phyloP scores from a whole-genome alignment of 2,888 invertebrate species.

The Serripes groenlandicus region DNA sequence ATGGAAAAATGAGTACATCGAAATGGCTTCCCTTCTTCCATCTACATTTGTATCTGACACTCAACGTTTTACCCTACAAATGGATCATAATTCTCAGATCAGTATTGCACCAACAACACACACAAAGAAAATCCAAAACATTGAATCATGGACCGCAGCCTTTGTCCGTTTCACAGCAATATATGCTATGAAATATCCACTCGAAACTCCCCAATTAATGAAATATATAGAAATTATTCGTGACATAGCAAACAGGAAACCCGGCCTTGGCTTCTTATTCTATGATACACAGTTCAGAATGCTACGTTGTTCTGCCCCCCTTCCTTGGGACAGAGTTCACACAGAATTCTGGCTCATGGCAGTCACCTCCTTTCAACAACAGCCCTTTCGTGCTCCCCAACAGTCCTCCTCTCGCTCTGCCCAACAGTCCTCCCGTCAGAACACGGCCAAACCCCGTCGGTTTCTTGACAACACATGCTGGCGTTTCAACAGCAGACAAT shows the following conservation, averaged over 20 bases:
- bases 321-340: background rate
- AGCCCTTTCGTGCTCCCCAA: background rate
- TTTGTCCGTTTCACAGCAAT: background rate
- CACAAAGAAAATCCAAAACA: background rate
- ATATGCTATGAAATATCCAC: background rate
- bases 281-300: background rate
- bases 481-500: background rate
- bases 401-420: too few species aligned
- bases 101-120: too few species aligned
- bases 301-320: background rate
- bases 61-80: too few species aligned
- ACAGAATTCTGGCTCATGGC: constrained; percentile 16
- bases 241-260: background rate
- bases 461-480: constrained; percentile 15
- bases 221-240: constrained; percentile 10
- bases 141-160: background rate
- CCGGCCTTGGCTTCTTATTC: too few species aligned
- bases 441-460: background rate
- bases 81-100: too few species aligned
- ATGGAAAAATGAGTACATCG: too few species aligned
- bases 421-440: background rate
- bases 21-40: too few species aligned
- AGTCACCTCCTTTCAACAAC: background rate
- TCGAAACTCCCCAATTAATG: background rate
- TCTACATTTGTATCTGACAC: too few species aligned